Conservation (phyloP, 2,888 invertebrate species). For the Vandiemenella viatica region DNA sequence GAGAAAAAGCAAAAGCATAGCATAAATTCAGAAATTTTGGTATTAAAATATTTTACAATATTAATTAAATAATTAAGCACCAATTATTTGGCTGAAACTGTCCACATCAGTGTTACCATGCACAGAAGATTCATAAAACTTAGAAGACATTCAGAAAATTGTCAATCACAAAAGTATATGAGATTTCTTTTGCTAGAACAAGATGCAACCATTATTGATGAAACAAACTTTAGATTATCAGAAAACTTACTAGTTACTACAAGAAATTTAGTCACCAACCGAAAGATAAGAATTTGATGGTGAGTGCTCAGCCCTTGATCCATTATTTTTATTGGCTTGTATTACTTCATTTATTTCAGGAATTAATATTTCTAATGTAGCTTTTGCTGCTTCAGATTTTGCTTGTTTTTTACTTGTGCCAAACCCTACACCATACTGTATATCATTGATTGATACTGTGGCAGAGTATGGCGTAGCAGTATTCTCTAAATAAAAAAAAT, state of each 20-base stretch:
- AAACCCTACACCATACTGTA: constrained; percentile 86
- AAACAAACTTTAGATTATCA: too few relatives aligned
- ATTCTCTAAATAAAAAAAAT: constrained; percentile 45
- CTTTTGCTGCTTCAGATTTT: constrained; percentile 82
- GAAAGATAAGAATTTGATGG: constrained; percentile 36
- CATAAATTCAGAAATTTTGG: too few relatives aligned
- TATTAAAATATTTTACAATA: too few relatives aligned
- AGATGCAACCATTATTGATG: too few relatives aligned
- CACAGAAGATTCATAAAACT: too few relatives aligned
- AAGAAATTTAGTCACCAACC: constrained; percentile 23
- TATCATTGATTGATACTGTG: constrained; percentile 78
- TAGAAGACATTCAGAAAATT: too few relatives aligned
- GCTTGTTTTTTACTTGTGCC: constrained; percentile 94
- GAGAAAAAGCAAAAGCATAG: constrained; percentile 15
- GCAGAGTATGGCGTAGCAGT: constrained; percentile 88
- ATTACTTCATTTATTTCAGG: constrained; percentile 81
- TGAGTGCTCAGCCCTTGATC: constrained; percentile 28
- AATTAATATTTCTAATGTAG: constrained; percentile 78
- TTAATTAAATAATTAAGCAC: too few relatives aligned
- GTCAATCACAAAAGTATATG: too few relatives aligned
- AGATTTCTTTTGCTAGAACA: too few relatives aligned
- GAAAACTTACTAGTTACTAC: too few relatives aligned
- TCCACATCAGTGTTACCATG: too few relatives aligned
- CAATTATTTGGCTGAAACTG: too few relatives aligned
- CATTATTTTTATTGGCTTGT: constrained; percentile 40